Evolutionary conservation across 1,140 invertebrate genomes (phyloP).

Genomic region (Luehdorfia chinensis): DNA sequence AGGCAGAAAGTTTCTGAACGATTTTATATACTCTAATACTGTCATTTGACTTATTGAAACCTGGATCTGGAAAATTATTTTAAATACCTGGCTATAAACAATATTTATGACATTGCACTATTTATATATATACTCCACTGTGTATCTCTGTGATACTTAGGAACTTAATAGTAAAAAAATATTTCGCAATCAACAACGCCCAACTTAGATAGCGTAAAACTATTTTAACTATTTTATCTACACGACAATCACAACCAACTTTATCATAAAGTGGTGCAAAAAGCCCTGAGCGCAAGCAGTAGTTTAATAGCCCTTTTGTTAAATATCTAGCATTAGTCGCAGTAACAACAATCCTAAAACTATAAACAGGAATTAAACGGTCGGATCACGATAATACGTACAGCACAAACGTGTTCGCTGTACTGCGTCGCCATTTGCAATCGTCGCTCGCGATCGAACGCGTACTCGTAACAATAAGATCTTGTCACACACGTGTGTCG

Average conservation of each 20-base stretch:
- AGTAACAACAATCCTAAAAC: constrained; percentile 26
- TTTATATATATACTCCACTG: too few species aligned
- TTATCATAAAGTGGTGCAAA: constrained; percentile 16
- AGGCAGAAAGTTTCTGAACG: too few species aligned
- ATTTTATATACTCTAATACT: too few species aligned
- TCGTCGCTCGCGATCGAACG: constrained; percentile 38
- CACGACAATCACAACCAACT: constrained; percentile 13
- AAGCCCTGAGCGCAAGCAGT: neutral
- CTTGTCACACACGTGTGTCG: constrained; percentile 52
- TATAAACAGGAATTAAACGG: constrained; percentile 27
- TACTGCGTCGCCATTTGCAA: constrained; percentile 30
- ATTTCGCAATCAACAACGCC: constrained; percentile 7
- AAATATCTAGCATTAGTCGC: constrained; percentile 14
- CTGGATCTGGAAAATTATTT: too few species aligned
- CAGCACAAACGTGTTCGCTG: constrained; percentile 34
- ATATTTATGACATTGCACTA: too few species aligned
- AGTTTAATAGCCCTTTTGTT: constrained; percentile 16
- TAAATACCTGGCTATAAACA: too few species aligned
- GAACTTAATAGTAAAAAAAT: neutral
- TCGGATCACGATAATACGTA: constrained; percentile 32
- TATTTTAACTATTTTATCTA: constrained; percentile 16
- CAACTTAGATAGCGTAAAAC: neutral
- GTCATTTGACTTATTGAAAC: too few species aligned
- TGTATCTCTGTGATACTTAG: too few species aligned
- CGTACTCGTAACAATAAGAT: constrained; percentile 47